Base-by-base conservation (phyloP, 2,113 vertebrate genomes). In the Odontesthes bonariensis region DNA sequence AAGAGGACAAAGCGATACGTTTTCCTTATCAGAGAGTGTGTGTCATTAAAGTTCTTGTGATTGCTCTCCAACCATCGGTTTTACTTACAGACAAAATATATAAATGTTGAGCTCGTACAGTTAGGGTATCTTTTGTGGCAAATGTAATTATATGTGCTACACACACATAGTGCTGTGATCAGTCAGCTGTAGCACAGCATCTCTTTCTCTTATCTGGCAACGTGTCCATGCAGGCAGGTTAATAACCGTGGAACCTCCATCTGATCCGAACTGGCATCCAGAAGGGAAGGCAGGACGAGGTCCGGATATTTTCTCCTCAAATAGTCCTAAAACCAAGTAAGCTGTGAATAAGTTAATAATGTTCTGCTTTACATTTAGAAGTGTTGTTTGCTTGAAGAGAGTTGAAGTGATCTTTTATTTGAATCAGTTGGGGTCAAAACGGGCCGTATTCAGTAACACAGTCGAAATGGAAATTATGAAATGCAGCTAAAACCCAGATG, bases 181-280 rank as follows among this genome's bases (percentile, higher is more conserved):
- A 58, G 27, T 47, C 53, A 69, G 51, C 67, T 69, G 27, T 14
- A 16, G 40, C 54, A 44, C 11, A 57, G 42, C 53, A 46, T 57
- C 66, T 56, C 23, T 53, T 22, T 38, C 23, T 66, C 47, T 35
- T 11, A 31, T 10, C 40, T 57, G 67, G 54, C 67, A 47, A 17
- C 4, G 10, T 40, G 53, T 69, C 23, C 53, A 47, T 20, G 35
- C 23, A 69, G 40, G 53, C 23, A 47, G 23, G 67, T 46, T 69
- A 49, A 69, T 69, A 33, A 47, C 53, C 66, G 44, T 47, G 53
- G 23, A 46, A 57, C 40, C 53, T 57, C 66, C 66, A 57, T 69
- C 67, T 69, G 51, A 69, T 46, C 54, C 27, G 23, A 47, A 32
- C 27, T 6, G 47, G 19, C 54, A 69, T 10, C 27, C 54, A 69